phyloP scores from a whole-genome alignment of 2,888 invertebrate species.

The Nomada ferruginata region DNA sequence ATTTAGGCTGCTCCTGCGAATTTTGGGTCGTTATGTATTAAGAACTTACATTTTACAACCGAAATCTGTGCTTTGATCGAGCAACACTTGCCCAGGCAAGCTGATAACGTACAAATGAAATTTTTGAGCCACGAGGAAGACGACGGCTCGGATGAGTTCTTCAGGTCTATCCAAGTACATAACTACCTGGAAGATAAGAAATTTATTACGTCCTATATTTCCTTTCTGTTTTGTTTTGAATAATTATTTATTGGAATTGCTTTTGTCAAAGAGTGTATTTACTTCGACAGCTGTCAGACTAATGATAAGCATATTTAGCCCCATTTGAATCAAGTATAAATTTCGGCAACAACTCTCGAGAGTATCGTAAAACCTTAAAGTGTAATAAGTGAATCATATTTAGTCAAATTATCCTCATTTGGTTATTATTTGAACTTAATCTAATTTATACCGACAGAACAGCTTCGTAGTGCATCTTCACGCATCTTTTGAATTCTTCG shows the following conservation, averaged over 20 bases:
- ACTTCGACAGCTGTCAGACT: constrained; percentile 23
- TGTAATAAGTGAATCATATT: not conserved
- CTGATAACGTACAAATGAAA: constrained; percentile 20
- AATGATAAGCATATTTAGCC: not conserved
- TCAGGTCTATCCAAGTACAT: not conserved
- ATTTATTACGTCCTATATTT: not conserved
- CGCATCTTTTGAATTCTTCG: constrained; percentile 2
- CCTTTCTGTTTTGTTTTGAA: not conserved
- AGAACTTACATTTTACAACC: constrained; percentile 1
- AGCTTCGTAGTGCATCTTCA: constrained; percentile 6
- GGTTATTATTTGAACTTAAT: not conserved
- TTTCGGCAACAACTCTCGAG: not conserved
- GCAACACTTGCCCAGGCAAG: constrained; percentile 7
- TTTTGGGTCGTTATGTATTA: not conserved
- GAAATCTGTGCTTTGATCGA: not conserved
- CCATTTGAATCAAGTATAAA: constrained; percentile 15
- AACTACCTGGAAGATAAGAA: constrained; percentile 5
- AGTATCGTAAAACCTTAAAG: constrained; percentile 25
- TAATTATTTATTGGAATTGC: not conserved
- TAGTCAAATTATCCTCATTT: not conserved
- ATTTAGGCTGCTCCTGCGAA: no score
- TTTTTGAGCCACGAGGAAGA: not conserved
- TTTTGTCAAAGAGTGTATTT: not conserved
- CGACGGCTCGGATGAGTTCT: not conserved
- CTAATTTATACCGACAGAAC: constrained; percentile 11